Evolutionary conservation across 2,888 invertebrate species (phyloP).

Genomic region (Sarcophaga caerulescens): DNA sequence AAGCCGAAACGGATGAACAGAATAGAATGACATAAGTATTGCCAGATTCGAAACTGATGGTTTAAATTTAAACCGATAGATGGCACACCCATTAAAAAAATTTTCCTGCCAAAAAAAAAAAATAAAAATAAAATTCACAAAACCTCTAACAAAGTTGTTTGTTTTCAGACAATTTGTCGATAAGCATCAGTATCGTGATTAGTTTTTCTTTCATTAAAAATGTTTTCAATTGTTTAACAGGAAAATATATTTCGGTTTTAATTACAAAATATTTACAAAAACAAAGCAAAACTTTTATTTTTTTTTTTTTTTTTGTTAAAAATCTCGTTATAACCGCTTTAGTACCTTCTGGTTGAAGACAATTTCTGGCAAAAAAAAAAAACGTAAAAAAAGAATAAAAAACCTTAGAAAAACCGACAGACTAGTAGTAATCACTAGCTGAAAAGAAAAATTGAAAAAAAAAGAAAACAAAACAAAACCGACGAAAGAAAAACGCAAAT

Average conservation of each 20-base stretch:
- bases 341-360: not conserved
- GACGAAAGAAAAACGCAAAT: no score
- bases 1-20: no score
- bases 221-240: not conserved
- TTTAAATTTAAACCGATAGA: no score
- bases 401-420: not conserved
- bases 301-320: constrained; percentile 10
- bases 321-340: constrained; percentile 12
- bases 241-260: constrained; percentile 7
- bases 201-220: no score
- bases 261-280: constrained; percentile 3
- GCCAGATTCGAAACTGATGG: no score
- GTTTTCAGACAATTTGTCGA: no score
- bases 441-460: not conserved
- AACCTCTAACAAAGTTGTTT: no score
- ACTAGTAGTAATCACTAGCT: constrained; percentile 29
- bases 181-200: no score
- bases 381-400: not conserved
- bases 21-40: no score
- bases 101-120: no score
- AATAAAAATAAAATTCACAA: no score
- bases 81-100: no score
- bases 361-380: not conserved
- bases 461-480: not conserved
- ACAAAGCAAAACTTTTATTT: not conserved